Evolutionary conservation across 2,888 invertebrate species (phyloP), one percentile per base, ranked within the genome.

Genomic region (Lasioglossum pauxillum): DNA sequence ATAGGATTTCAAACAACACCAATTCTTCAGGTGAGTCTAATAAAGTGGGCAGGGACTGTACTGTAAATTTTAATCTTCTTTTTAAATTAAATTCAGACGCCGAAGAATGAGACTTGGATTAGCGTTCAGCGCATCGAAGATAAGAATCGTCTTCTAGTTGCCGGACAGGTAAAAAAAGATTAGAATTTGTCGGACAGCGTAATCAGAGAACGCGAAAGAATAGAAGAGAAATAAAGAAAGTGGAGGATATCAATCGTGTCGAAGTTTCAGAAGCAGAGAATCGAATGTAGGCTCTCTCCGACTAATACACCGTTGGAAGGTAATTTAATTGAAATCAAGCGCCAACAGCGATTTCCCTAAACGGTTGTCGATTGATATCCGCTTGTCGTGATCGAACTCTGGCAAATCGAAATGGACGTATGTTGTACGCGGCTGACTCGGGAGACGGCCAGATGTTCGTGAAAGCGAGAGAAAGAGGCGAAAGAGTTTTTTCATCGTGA

Each of bases 251-350:
- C 46, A 16, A 44, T 44, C n/a, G 16, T 19, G 44, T 14, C 10
- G 27, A 23, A 31, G 19, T 74, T 57, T 38, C 53, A 83, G 53
- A 38, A 53, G 1, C 41, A 14, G n/a, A 23, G 49, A 69, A 31
- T 75, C 49, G 41, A 83, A 16, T 14, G n/a, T 27, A 82, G 44
- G 19, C 14, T 41, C 23, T 41, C 23, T 46, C 46, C 49, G 72
- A 72, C 77, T 89, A 88, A 89, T 88, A 86, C 85, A 10, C 90
- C 74, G 72, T 76, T 57, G 82, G 78, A 76, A 84, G 85, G 88
- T 91, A 91, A 93, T 92, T 93, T 93, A 93, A 93, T 93, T 92
- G 91, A 91, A 92, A 91, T 87, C 83, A 91, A 91, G 84, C 87
- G 91, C 93, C 89, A 73, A 84, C 87, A 91, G 92, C 91, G 90